These are phyloP conservation scores for Pegoplata infirma DNA, from an alignment of 2,888 invertebrate species.

Conservation along the genomic window DNA sequence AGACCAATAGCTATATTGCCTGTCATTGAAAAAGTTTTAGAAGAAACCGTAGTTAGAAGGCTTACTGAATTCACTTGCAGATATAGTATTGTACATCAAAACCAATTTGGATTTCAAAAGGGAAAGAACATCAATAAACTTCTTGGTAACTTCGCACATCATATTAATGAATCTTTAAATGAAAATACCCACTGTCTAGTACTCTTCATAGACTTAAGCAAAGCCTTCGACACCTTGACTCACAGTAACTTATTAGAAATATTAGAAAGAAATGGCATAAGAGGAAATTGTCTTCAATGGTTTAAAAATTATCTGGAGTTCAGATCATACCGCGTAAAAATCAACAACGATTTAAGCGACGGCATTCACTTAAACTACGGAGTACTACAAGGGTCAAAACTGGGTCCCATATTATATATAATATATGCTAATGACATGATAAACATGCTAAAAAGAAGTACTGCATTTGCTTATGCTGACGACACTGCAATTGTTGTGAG, in stretches of 20 bases:
- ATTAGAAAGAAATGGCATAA: neutral
- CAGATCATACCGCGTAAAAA: neutral
- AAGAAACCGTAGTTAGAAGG: neutral
- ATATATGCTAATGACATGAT: too few relatives aligned
- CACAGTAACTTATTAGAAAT: conserved; percentile 10
- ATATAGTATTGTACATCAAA: conserved; percentile 13
- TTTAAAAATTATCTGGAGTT: neutral
- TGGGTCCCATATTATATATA: too few relatives aligned
- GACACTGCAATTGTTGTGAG: too few relatives aligned
- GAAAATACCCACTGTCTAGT: neutral
- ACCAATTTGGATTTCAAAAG: too few relatives aligned
- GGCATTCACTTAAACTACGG: neutral
- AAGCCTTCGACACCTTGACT: conserved; percentile 7
- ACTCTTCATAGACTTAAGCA: too few relatives aligned
- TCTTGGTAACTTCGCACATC: neutral
- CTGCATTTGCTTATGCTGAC: too few relatives aligned
- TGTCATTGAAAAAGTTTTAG: too few relatives aligned
- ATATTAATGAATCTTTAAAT: neutral
- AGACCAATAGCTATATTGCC: too few relatives aligned
- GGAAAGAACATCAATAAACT: too few relatives aligned
- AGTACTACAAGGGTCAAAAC: conserved; percentile 10
- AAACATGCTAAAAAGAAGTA: too few relatives aligned
- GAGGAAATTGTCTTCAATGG: conserved; percentile 2
- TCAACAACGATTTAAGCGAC: neutral
- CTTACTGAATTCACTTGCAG: neutral